These are phyloP conservation scores for Brachyistius frenatus DNA, from an alignment of 2,113 vertebrate genomes.

Conservation along the genomic window DNA sequence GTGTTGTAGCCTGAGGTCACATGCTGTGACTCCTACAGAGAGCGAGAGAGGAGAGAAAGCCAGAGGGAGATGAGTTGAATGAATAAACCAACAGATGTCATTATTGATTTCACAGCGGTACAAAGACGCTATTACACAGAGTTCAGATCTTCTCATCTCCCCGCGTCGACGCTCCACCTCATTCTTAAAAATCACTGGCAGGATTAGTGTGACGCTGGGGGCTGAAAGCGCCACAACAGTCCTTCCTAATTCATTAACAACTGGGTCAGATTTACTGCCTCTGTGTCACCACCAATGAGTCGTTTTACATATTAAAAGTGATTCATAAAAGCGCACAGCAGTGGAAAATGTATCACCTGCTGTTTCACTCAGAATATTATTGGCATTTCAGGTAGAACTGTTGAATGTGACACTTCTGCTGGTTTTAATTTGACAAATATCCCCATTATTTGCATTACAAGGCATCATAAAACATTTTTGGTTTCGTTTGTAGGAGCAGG, in stretches of 20 bases:
- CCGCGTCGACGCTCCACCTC: constrained; percentile 22
- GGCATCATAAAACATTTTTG: constrained; percentile 10
- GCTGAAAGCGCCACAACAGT: constrained; percentile 13
- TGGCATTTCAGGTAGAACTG: constrained; percentile 10
- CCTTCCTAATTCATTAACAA: constrained; percentile 51
- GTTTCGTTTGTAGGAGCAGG: not conserved
- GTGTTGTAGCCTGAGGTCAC: constrained; percentile 93
- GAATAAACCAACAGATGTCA: constrained; percentile 72
- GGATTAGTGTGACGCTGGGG: constrained; percentile 47
- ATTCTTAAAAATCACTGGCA: constrained; percentile 47
- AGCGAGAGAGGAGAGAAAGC: constrained; percentile 51
- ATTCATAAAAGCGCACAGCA: constrained; percentile 28
- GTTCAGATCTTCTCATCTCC: constrained; percentile 51
- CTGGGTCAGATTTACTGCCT: constrained; percentile 47
- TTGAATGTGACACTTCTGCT: constrained; percentile 23
- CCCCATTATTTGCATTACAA: constrained; percentile 18
- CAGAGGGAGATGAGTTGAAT: constrained; percentile 61
- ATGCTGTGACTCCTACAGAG: constrained; percentile 91
- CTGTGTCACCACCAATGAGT: constrained; percentile 8
- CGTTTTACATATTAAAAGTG: constrained; percentile 30
- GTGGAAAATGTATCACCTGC: not conserved
- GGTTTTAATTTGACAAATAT: constrained; percentile 40
- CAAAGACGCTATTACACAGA: constrained; percentile 67
- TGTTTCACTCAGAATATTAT: constrained; percentile 5
- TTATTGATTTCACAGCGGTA: constrained; percentile 77